phyloP scores from a whole-genome alignment of 2,113 vertebrate genomes.

The Sphyrna mokarran region DNA sequence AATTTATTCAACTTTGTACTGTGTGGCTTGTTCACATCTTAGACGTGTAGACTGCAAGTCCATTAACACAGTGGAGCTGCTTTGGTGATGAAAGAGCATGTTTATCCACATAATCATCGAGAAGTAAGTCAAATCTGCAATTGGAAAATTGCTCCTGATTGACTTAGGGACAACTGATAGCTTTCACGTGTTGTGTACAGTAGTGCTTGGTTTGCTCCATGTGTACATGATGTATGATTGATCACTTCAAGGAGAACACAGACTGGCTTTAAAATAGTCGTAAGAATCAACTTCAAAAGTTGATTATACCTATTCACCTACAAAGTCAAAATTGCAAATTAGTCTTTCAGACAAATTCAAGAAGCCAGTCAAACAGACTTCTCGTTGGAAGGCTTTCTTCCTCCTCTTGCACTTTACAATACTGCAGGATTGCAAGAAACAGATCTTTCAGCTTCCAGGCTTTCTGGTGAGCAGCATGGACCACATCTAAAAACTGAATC shows the following conservation, averaged over 20 bases:
- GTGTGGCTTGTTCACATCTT: not conserved
- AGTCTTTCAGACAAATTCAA: conserved; percentile 64
- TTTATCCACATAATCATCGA: not conserved
- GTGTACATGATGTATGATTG: conserved; percentile 3
- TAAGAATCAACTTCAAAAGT: conserved; percentile 5
- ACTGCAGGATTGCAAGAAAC: conserved; percentile 78
- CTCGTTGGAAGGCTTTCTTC: conserved; percentile 46
- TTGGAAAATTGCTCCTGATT: not conserved
- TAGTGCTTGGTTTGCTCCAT: not conserved
- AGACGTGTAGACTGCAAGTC: not conserved
- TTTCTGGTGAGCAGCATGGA: conserved; percentile 78
- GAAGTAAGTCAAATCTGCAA: not conserved
- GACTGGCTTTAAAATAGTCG: conserved; percentile 17
- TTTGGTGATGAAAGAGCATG: not conserved
- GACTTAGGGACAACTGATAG: not conserved
- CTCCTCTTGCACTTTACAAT: conserved; percentile 73
- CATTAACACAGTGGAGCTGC: not conserved
- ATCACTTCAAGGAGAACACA: conserved; percentile 26
- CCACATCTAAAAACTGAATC: conserved; percentile 79
- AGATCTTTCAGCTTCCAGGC: conserved; percentile 85
- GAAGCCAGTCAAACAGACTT: conserved; percentile 90
- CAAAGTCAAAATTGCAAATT: not conserved
- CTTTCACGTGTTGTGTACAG: conserved; percentile 23
- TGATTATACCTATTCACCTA: not conserved
- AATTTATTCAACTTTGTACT: not conserved